These are phyloP conservation scores for Danio kyathit DNA, from an alignment of 2,797 vertebrate genomes.

Conservation along the genomic window DNA sequence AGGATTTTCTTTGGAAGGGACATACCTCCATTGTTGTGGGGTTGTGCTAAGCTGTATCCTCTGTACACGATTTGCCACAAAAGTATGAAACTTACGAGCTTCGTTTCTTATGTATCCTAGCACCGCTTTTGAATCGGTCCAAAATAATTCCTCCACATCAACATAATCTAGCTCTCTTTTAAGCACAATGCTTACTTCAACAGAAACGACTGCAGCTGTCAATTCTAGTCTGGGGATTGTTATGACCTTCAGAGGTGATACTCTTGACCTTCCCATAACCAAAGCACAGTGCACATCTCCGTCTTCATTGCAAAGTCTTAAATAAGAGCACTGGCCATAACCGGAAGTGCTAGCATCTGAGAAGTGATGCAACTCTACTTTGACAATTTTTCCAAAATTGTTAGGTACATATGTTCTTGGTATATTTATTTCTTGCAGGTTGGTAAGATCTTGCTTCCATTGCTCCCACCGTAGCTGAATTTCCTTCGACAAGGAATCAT, in stretches of 20 bases:
- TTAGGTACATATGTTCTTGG: neutral
- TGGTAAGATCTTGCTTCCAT: neutral
- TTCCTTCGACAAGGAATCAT: neutral
- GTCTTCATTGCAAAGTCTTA: neutral
- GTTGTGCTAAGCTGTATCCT: neutral
- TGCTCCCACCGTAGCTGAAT: neutral
- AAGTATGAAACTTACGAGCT: neutral
- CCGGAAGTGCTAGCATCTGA: neutral
- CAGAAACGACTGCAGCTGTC: neutral
- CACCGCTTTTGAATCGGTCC: neutral
- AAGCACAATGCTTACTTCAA: neutral
- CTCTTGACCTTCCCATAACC: neutral
- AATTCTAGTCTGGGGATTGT: neutral
- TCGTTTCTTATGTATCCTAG: neutral
- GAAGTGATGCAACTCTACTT: neutral
- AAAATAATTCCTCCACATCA: no score
- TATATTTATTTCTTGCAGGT: neutral
- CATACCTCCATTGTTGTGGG: neutral
- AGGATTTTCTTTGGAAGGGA: neutral
- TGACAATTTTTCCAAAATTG: neutral
- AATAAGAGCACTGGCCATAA: neutral
- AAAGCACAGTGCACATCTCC: neutral
- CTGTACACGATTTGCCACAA: neutral
- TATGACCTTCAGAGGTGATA: neutral
- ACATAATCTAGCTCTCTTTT: neutral